Evolutionary conservation across 1,140 invertebrate species (phyloP).

Genomic region (Sesamia nonagrioides): DNA sequence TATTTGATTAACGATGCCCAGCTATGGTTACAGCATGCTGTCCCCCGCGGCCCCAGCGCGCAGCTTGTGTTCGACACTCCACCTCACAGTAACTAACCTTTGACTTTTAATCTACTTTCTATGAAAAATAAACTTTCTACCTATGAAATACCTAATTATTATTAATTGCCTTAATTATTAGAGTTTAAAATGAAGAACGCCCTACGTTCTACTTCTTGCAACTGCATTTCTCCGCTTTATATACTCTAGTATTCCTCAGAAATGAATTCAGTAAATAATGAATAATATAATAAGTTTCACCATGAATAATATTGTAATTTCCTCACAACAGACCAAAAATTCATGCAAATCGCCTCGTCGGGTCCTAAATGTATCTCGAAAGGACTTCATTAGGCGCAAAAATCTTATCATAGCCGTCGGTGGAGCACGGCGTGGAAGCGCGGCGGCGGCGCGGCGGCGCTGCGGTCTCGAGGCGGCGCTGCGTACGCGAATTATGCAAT

Average conservation of each 20-base stretch:
- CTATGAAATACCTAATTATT: too few species aligned
- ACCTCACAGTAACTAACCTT: too few species aligned
- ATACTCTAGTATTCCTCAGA: neutral
- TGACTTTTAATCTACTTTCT: too few species aligned
- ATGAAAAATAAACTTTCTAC: too few species aligned
- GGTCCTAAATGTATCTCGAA: conserved; percentile 62
- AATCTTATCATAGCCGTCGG: conserved; percentile 52
- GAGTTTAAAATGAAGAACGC: too few species aligned
- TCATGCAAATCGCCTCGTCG: conserved; percentile 24
- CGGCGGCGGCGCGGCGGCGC: conserved; percentile 11
- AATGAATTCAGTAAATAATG: neutral
- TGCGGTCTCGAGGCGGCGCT: conserved; percentile 31
- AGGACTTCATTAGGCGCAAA: conserved; percentile 75
- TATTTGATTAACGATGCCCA: too few species aligned
- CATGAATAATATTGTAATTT: conserved; percentile 25
- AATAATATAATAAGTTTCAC: neutral
- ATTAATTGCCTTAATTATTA: too few species aligned
- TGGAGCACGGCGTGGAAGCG: neutral
- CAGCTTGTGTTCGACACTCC: too few species aligned
- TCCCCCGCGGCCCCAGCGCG: too few species aligned
- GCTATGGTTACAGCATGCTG: too few species aligned
- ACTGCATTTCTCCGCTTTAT: too few species aligned
- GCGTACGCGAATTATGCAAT: conserved; percentile 80
- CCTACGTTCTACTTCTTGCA: too few species aligned
- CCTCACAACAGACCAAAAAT: neutral